Percentiles rank a stretch among this genome's conserved stretches.
phyloP scores from a whole-genome alignment of 2,888 invertebrate genomes.

The Drosophila paranaensis region DNA sequence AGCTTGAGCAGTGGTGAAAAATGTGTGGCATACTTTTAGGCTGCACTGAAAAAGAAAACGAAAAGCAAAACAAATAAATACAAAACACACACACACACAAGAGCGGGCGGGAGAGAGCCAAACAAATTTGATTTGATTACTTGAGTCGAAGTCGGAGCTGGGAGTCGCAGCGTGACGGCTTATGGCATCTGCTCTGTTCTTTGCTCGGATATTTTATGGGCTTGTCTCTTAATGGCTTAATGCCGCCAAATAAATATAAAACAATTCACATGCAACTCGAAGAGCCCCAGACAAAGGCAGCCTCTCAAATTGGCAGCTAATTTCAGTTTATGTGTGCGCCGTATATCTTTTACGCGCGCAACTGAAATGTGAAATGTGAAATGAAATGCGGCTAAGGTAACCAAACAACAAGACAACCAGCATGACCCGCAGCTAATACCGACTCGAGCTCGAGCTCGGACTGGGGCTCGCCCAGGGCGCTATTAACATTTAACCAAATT shows the following conservation, averaged over 20 bases:
- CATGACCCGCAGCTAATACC: slow-evolving; percentile 55
- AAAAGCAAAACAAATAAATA: slow-evolving; percentile 13
- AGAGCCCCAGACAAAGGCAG: slow-evolving; percentile 44
- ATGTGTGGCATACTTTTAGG: slow-evolving; percentile 74
- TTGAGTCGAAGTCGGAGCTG: slow-evolving; percentile 10
- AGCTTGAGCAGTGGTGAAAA: slow-evolving; percentile 68
- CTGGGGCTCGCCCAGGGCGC: slow-evolving; percentile 64
- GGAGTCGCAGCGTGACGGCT: slow-evolving; percentile 49
- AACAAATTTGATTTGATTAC: slow-evolving; percentile 77
- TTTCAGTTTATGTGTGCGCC: slow-evolving; percentile 70
- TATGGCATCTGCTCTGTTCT: slow-evolving; percentile 19
- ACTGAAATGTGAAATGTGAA: slow-evolving; percentile 33
- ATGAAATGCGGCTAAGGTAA: slow-evolving; percentile 28
- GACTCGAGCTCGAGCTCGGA: slow-evolving; percentile 44
- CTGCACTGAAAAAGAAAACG: slow-evolving; percentile 50
- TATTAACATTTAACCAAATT: slow-evolving; percentile 77
- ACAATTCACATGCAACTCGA: slow-evolving; percentile 66
- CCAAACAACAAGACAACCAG: slow-evolving; percentile 24
- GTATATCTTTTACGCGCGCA: slow-evolving; percentile 58
- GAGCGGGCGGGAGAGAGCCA: slow-evolving; percentile 29
- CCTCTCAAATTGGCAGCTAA: slow-evolving; percentile 76
- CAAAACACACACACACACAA: slow-evolving; percentile 19
- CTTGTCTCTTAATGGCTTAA: slow-evolving; percentile 72
- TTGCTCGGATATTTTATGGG: slow-evolving; percentile 47
- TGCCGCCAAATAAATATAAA: slow-evolving; percentile 69